These are phyloP conservation scores for Antigone vipio DNA, from an alignment of 2,113 vertebrate genomes.

Conservation along the genomic window DNA sequence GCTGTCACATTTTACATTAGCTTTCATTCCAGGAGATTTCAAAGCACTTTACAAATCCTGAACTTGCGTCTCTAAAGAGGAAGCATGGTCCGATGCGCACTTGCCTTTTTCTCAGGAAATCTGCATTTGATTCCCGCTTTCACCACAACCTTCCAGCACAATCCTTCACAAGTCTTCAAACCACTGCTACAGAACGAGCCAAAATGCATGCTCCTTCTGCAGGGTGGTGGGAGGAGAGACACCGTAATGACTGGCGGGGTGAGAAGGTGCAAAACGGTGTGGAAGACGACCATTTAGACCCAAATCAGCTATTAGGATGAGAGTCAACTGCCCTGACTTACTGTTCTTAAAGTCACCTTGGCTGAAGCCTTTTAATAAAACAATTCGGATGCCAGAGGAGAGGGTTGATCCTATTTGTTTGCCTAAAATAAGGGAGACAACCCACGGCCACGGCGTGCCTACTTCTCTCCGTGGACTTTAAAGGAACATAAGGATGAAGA, in stretches of 20 bases:
- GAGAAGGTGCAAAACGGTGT: neutral
- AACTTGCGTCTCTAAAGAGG: neutral
- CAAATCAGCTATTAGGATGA: neutral
- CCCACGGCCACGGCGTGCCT: no score
- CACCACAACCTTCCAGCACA: neutral
- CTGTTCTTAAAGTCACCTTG: neutral
- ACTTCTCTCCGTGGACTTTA: accelerated
- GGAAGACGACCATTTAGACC: neutral
- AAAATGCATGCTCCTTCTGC: accelerated
- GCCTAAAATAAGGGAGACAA: neutral
- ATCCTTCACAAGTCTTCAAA: neutral
- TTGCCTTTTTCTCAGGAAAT: neutral
- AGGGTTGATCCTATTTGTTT: no score
- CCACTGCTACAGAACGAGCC: accelerated
- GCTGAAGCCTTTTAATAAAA: neutral
- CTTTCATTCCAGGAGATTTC: neutral
- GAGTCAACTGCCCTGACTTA: neutral
- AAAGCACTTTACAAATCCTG: neutral
- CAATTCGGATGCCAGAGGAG: neutral
- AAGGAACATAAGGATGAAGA: neutral
- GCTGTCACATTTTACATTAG: slow-evolving; percentile 12
- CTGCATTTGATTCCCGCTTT: neutral
- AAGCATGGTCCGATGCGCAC: neutral
- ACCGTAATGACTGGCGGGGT: accelerated
- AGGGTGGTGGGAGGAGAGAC: neutral